Evolutionary conservation across 2,113 vertebrate genomes (phyloP), one percentile per base, ranked within the genome.

Genomic region (Bambusicola thoracicus): DNA sequence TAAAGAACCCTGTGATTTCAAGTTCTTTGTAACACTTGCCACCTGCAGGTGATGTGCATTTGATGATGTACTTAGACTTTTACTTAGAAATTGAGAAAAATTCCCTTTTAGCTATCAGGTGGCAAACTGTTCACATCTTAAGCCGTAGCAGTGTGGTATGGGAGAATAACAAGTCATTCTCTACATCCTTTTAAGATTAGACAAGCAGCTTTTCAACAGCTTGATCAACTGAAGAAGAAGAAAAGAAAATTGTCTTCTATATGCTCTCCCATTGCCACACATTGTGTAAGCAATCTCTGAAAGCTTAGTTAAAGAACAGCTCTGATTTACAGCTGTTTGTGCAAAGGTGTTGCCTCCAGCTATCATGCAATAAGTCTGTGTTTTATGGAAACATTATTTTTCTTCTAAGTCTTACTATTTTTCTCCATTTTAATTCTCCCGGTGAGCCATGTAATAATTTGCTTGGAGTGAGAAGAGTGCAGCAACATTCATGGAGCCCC

Each of bases 331-430:
- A 90, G 87, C 85, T 95, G 79, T 95, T 95, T 83, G 94, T 96
- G 94, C 95, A 94, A 96, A 96, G 65, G 81, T 93, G 76, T 96
- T 95, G 94, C 97, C 96, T 97, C 93, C 92, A 91, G 83, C 93
- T 95, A 93, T 97, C 96, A 97, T 30, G 96, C 98, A 98, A 97
- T 98, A 98, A 97, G 96, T 97, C 79, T 93, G 73, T 96, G 91
- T 96, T 84, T 97, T 92, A 96, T 88, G 92, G 84, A 93, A 96
- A 94, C 41, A 5, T 95, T 94, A 36, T 46, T 94, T 94, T 96
- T 95, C 78, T 94, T 66, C 29, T 70, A 67, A 75, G 82, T 95
- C 89, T 94, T 89, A 62, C 9, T 86, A 36, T 65, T 86, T 86
- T 93, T 96, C 87, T 95, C 72, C 67, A 83, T 96, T 97, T 96